phyloP scores from a whole-genome alignment of 2,888 invertebrate genomes.

The Julus scandinavius region DNA sequence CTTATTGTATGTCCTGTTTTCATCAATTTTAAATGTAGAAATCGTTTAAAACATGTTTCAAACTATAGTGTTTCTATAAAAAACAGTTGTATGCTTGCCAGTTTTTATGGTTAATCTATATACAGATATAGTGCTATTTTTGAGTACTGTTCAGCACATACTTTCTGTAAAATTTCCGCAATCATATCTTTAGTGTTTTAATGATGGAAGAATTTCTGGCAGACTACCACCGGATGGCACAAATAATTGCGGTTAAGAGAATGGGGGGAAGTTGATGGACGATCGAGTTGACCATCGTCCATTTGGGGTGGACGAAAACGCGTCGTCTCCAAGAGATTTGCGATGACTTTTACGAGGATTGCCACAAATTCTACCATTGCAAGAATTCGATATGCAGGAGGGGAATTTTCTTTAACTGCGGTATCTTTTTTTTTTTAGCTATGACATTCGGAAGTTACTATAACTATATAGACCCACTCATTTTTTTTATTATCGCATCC shows the following conservation, averaged over 20 bases:
- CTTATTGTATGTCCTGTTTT: too few relatives aligned
- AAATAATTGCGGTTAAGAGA: neutral
- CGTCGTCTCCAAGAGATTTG: neutral
- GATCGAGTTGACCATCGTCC: neutral
- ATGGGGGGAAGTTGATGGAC: neutral
- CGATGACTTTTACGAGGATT: conserved; percentile 36
- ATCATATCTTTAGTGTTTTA: neutral
- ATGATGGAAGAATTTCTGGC: neutral
- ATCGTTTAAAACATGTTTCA: too few relatives aligned
- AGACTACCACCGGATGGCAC: neutral
- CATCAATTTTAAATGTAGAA: too few relatives aligned
- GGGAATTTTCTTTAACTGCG: neutral
- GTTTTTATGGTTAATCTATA: too few relatives aligned
- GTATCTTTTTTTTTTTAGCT: neutral
- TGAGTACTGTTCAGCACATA: too few relatives aligned
- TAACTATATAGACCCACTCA: conserved; percentile 29
- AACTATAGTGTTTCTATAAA: too few relatives aligned
- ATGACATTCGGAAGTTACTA: neutral
- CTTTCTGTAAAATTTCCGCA: neutral
- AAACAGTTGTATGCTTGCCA: too few relatives aligned
- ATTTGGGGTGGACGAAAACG: neutral
- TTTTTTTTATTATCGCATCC: neutral
- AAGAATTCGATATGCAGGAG: neutral
- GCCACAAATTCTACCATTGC: neutral
- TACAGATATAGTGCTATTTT: too few relatives aligned